These are phyloP conservation scores for Leptopilina drosophilae DNA, from an alignment of 2,888 invertebrate genomes.

Conservation along the genomic window DNA sequence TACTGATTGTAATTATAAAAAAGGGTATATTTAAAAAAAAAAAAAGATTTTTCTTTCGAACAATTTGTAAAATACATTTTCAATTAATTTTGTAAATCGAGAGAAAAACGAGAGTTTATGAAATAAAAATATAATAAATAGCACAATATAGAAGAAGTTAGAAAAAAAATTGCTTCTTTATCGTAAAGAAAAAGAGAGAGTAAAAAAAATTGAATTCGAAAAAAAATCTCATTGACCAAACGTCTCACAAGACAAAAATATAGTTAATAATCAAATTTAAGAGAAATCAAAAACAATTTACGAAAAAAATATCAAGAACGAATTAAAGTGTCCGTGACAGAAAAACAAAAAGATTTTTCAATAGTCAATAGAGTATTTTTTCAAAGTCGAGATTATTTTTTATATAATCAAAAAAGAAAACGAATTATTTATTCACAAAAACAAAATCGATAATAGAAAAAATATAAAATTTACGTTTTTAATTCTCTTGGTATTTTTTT, in stretches of 20 bases:
- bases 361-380: slow-evolving; percentile 4
- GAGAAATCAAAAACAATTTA: slow-evolving; percentile 41
- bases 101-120: slow-evolving; percentile 6
- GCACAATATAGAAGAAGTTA: background rate
- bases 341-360: background rate
- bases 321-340: background rate
- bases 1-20: background rate
- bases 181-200: background rate
- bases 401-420: slow-evolving; percentile 36
- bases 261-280: slow-evolving; percentile 58
- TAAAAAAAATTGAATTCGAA: slow-evolving; percentile 10
- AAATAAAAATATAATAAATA: background rate
- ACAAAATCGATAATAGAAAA: background rate
- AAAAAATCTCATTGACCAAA: slow-evolving; percentile 59
- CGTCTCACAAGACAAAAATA: slow-evolving; percentile 27
- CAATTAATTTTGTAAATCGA: background rate
- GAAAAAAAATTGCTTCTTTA: background rate
- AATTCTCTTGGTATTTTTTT: slow-evolving; percentile 17
- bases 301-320: slow-evolving; percentile 35
- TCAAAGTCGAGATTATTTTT: background rate
- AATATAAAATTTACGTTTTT: background rate
- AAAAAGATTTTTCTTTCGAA: background rate
- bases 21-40: background rate
- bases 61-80: background rate
- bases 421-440: background rate